phyloP scores from a whole-genome alignment of 2,113 vertebrate species.

The Brachyhypopomus gauderio region DNA sequence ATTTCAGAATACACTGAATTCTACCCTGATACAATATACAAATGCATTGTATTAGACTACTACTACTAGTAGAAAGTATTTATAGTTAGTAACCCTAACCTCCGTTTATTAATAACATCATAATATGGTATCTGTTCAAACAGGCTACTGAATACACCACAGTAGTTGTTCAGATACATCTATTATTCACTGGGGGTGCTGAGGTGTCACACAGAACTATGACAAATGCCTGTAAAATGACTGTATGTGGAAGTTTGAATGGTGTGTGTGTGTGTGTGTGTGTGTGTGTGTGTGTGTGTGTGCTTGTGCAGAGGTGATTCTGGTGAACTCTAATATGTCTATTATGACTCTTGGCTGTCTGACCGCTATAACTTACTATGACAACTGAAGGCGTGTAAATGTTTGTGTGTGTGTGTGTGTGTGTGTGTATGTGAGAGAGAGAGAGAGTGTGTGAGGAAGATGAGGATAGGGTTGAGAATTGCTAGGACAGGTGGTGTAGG shows the following conservation, averaged over 20 bases:
- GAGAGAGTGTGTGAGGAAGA: neutral
- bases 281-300: slow-evolving; percentile 28
- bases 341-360: slow-evolving; percentile 8
- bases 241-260: neutral
- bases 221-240: neutral
- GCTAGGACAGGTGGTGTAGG: slow-evolving; percentile 20
- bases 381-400: neutral
- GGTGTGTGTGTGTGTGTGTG: slow-evolving; percentile 22
- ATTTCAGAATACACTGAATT: neutral
- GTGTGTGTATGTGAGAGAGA: neutral
- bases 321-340: too few species aligned
- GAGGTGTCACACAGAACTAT: neutral
- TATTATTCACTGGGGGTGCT: neutral
- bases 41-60: too few species aligned
- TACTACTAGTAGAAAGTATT: too few species aligned
- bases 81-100: too few species aligned
- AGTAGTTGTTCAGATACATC: neutral
- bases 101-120: too few species aligned
- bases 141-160: too few species aligned
- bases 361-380: slow-evolving; percentile 7
- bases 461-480: slow-evolving; percentile 18
- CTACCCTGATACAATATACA: too few species aligned
- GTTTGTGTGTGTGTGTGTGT: neutral
- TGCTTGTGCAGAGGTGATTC: slow-evolving; percentile 24
- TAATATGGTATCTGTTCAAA: too few species aligned